Evolutionary conservation across 2,888 invertebrate species (phyloP), one percentile per base, ranked within the genome.

Genomic region (Andrena camellia): DNA sequence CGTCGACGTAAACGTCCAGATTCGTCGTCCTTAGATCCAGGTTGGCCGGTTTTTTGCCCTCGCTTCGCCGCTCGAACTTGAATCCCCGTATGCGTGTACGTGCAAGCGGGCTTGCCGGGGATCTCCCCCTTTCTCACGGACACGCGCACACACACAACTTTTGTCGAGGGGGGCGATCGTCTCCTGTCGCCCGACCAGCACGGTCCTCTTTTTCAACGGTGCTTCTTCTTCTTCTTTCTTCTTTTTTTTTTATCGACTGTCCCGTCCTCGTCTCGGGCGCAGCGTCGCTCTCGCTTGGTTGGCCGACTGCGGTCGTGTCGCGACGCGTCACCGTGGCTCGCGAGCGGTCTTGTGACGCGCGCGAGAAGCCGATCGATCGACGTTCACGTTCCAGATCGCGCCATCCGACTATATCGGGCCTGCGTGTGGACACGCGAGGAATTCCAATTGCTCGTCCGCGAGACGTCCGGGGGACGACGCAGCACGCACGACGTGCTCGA

Each of bases 321-420:
- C 81, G 74, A 68, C 68, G 57, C 64, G 73, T 69, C 68, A 62
- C 62, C 35, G 31, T 62, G 71, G 81, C 76, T 76, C 81, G 57
- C 57, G 74, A 79, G 72, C 75, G 69, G 84, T 83, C 72, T 76
- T 69, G 79, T 73, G 79, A 79, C 81, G 84, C 78, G 84, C 78
- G 82, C 71, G 80, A 84, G 78, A 77, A 78, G 72, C 69, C 81
- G 81, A 81, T 85, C 83, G 86, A 84, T 81, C 79, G 80, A 81
- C 84, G 85, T 86, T 86, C 82, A 84, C 84, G 85, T 86, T 86
- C 86, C 79, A 83, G 85, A 86, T 86, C 86, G 86, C 86, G 78
- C 82, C 85, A 86, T 85, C 85, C 79, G 77, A 82, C 85, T 84
- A 85, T 84, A 85, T 85, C 85, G 78, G 79, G 84, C 84, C 85